Evolutionary conservation across 2,888 invertebrate species (phyloP).

Genomic region (Listrodromus nycthemerus): DNA sequence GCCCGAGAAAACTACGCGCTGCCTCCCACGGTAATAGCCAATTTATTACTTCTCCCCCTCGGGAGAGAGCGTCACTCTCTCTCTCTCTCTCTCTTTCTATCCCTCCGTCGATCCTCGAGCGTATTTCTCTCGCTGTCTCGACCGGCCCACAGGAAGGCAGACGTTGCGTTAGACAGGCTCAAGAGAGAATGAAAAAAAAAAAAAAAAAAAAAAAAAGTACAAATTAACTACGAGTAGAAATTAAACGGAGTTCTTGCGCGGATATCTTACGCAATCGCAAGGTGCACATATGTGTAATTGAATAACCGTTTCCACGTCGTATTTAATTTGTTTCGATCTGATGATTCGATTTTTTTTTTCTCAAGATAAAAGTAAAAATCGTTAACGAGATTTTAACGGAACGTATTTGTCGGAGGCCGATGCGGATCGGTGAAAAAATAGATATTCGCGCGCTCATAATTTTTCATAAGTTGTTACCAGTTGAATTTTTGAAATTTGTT

Average conservation of each 20-base stretch:
- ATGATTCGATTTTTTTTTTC: neutral
- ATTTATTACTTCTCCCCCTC: slow-evolving; percentile 34
- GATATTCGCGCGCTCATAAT: too few species aligned
- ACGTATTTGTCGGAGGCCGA: neutral
- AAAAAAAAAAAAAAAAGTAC: slow-evolving; percentile 18
- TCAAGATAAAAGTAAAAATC: neutral
- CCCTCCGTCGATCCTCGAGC: slow-evolving; percentile 5
- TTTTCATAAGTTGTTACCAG: too few species aligned
- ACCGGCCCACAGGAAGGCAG: neutral
- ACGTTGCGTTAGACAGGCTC: slow-evolving; percentile 20
- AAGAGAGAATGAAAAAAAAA: neutral
- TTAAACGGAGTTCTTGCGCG: slow-evolving; percentile 25
- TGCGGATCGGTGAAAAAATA: too few species aligned
- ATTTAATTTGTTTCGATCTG: neutral
- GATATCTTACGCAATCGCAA: slow-evolving; percentile 40
- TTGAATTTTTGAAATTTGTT: neutral
- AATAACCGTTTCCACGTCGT: slow-evolving; percentile 23
- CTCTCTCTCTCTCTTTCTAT: neutral
- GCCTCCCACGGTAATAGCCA: slow-evolving; percentile 30
- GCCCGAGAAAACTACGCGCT: slow-evolving; percentile 30
- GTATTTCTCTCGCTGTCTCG: slow-evolving; percentile 9
- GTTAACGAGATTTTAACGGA: neutral
- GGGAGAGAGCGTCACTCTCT: slow-evolving; percentile 15
- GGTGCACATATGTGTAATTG: slow-evolving; percentile 26
- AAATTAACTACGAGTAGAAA: slow-evolving; percentile 33